These are phyloP conservation scores for Hypotaenidia okinawae DNA, from an alignment of 2,797 vertebrate genomes.

Conservation along the genomic window DNA sequence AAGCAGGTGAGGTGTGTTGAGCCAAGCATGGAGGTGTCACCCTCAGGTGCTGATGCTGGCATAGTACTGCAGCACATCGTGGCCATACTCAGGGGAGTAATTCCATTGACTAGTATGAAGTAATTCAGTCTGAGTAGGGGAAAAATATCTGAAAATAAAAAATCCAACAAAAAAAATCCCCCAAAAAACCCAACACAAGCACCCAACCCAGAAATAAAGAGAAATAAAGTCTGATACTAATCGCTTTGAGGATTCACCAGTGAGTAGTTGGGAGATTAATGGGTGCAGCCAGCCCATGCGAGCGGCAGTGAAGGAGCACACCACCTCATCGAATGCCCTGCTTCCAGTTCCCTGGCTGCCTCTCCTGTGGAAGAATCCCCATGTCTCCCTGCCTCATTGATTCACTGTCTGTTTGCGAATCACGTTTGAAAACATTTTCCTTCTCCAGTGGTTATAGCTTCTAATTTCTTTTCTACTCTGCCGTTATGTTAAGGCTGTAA, in stretches of 20 bases:
- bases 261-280: not conserved
- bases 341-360: not conserved
- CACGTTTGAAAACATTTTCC: not conserved
- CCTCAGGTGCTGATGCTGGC: not conserved
- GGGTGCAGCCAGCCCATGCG: not conserved
- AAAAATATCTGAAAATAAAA: too few species aligned
- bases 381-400: not conserved
- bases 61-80: accelerated
- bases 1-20: not conserved
- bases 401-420: not conserved
- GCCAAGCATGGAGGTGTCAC: not conserved
- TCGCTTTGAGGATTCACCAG: not conserved
- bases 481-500: not conserved
- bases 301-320: not conserved
- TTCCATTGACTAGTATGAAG: accelerated
- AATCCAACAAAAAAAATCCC: too few species aligned
- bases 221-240: not conserved
- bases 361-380: not conserved
- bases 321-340: not conserved
- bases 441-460: not conserved
- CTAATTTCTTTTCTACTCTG: not conserved
- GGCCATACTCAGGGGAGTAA: accelerated
- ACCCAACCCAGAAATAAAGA: too few species aligned
- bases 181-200: too few species aligned
- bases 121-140: not conserved